These are phyloP conservation scores for Lasioglossum villosulum DNA, from an alignment of 2,888 invertebrate genomes.

Conservation along the genomic window DNA sequence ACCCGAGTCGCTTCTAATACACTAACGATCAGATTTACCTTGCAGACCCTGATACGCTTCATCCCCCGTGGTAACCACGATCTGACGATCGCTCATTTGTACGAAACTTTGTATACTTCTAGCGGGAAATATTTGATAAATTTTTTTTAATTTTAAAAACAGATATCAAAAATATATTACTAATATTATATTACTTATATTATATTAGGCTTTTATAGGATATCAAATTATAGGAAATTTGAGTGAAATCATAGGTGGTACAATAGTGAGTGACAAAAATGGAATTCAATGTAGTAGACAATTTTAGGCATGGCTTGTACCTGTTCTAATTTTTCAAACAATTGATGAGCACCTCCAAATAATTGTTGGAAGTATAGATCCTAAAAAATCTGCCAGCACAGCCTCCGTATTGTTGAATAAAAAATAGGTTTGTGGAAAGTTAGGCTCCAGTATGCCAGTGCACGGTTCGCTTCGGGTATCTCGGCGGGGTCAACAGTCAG, in stretches of 20 bases:
- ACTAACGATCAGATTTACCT: constrained; percentile 77
- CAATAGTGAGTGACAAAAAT: too few relatives aligned
- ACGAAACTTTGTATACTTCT: too few relatives aligned
- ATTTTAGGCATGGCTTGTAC: too few relatives aligned
- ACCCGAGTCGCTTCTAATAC: constrained; percentile 74
- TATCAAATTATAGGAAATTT: too few relatives aligned
- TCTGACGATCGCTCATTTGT: neutral
- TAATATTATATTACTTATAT: too few relatives aligned
- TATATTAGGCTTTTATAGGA: too few relatives aligned
- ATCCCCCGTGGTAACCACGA: neutral
- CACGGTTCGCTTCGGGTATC: neutral
- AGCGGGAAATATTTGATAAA: too few relatives aligned
- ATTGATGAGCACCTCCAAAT: neutral
- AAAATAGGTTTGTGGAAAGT: neutral
- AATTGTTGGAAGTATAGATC: neutral
- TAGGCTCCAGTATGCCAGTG: neutral
- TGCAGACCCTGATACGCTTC: neutral
- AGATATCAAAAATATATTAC: too few relatives aligned
- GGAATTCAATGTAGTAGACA: too few relatives aligned
- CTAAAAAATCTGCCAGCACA: neutral
- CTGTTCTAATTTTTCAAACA: too few relatives aligned
- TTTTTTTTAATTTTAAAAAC: too few relatives aligned
- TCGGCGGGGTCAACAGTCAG: constrained; percentile 53
- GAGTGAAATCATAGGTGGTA: too few relatives aligned
- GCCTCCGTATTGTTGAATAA: neutral